phyloP scores from a whole-genome alignment of 2,113 vertebrate genomes.

The Pleuronectes platessa region DNA sequence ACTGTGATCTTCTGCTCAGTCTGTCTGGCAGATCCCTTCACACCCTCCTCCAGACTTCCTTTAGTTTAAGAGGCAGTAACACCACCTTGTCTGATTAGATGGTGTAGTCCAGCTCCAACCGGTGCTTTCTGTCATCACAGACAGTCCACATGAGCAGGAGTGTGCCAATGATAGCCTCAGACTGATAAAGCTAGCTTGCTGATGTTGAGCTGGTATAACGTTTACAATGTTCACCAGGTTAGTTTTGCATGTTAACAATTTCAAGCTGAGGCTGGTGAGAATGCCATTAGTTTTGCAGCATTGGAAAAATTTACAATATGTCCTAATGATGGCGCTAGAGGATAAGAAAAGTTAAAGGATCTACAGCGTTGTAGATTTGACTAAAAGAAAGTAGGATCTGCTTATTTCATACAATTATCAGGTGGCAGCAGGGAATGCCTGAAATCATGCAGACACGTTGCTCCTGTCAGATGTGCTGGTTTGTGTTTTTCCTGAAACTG shows the following conservation, averaged over 20 bases:
- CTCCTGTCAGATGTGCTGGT: no score
- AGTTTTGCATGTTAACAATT: not conserved
- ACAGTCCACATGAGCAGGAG: not conserved
- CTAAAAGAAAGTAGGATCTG: not conserved
- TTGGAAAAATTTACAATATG: not conserved
- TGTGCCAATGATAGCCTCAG: not conserved
- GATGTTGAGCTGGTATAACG: not conserved
- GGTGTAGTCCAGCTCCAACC: not conserved
- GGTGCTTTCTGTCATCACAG: not conserved
- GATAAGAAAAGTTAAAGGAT: not conserved
- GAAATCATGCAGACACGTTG: no score
- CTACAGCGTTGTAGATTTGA: not conserved
- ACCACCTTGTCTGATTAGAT: not conserved
- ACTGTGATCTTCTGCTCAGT: slow-evolving; percentile 18
- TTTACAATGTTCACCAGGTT: not conserved
- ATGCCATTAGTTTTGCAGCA: not conserved
- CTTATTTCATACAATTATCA: not conserved
- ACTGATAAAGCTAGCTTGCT: not conserved
- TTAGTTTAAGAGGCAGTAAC: not conserved
- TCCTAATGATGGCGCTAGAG: not conserved
- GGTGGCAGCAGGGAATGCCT: no score
- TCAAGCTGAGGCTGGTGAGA: not conserved
- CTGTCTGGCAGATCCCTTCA: not conserved
- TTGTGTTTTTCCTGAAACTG: no score
- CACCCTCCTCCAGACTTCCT: slow-evolving; percentile 16